Base-by-base conservation (phyloP, 2,888 invertebrate species). In the Sphaeridia pumilis region DNA sequence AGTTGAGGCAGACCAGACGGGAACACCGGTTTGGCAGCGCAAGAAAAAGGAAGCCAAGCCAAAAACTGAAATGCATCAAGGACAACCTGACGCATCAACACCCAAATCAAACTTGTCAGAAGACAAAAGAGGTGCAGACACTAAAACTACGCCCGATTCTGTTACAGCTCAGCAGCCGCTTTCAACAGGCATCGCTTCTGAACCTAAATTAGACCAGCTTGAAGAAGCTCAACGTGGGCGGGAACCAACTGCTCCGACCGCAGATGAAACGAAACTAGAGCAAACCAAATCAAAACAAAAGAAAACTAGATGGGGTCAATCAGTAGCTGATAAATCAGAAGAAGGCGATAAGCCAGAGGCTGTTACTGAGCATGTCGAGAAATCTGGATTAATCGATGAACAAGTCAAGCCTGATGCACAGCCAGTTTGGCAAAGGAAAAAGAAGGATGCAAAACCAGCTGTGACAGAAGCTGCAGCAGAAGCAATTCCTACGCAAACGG, bases 21-120 rank as follows among this genome's bases (percentile, higher is more conserved):
- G 41, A 35, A 49, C 35, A 36, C 54, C 54, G 22, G 28, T 54
- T 49, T 49, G 49, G 50, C 45, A 54, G 45, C 31, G 49, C 35
- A 49, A 54, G 46, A 50, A 50, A 49, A 49, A 50, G 36, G 50
- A 50, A 46, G 12, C 25, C 17, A 49, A 45, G 36, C 35, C 42
- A 3, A 51, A 46, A n/a, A 24, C 42, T 17, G 10, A 10, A n/a
- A 12, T 10, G 5, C 5, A 38, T 20, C n/a, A 10, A 21, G 24
- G 12, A 31, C 14, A 14, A 10, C 31, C 31, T 31, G 31, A 31
- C 14, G 31, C 7, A 31, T 31, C 31, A 31, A 14, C 31, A 31
- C 7, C 31, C 31, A 31, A 14, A 31, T 31, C 10, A 31, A 31
- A 14, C 31, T 31, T 10, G 31, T 31, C 7, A 31, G 31, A 31